These are phyloP conservation scores for Saccostrea echinata DNA, from an alignment of 1,140 invertebrate genomes.

Conservation along the genomic window DNA sequence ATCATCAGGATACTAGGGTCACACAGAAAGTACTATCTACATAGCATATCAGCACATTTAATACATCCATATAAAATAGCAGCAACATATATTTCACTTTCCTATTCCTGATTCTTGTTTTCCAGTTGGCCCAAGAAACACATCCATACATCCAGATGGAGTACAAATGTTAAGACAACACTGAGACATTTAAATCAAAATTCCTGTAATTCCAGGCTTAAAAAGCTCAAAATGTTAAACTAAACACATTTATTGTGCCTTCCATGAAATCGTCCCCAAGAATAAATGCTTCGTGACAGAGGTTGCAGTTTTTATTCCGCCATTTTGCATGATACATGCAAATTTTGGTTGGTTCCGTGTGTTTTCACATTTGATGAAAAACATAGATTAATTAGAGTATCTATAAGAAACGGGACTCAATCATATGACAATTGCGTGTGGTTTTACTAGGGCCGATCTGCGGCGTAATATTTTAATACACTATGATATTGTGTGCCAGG, in stretches of 20 bases:
- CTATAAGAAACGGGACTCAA: conserved; percentile 56
- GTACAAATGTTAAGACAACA: no score
- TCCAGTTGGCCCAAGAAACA: background rate
- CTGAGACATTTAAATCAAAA: no score
- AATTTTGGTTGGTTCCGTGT: conserved; percentile 61
- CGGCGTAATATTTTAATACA: conserved; percentile 59
- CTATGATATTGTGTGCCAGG: conserved; percentile 26
- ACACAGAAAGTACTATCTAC: no score
- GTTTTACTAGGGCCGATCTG: conserved; percentile 42
- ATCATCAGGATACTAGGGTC: background rate
- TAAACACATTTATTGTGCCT: background rate
- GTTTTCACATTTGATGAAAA: conserved; percentile 63
- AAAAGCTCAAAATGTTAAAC: conserved; percentile 6
- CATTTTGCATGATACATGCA: conserved; percentile 61
- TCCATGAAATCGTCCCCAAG: conserved; percentile 17
- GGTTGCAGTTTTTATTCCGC: conserved; percentile 57
- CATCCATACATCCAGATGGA: background rate
- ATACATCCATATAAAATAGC: background rate
- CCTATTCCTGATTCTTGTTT: background rate
- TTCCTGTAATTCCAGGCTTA: background rate
- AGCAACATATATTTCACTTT: background rate
- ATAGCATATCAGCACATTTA: background rate
- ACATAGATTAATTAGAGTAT: conserved; percentile 63
- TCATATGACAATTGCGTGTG: conserved; percentile 59
- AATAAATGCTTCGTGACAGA: conserved; percentile 53